phyloP scores from a whole-genome alignment of 2,888 invertebrate genomes.

The Hanleya hanleyi region DNA sequence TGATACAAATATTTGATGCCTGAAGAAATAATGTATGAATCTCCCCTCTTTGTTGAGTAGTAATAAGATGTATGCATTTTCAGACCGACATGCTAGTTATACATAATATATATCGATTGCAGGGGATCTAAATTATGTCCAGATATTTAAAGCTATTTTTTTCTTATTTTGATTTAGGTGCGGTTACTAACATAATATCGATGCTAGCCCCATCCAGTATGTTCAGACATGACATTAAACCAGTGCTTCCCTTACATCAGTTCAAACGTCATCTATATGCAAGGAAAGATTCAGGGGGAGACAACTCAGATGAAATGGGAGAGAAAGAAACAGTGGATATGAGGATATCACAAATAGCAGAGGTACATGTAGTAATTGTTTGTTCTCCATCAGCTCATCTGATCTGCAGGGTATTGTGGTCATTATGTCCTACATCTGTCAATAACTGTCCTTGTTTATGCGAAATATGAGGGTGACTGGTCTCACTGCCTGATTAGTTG shows the following conservation, averaged over 20 bases:
- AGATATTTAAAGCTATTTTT: background rate
- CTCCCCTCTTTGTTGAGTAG: no score
- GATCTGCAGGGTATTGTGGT: no score
- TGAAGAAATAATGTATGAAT: no score
- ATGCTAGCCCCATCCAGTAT: constrained; percentile 45
- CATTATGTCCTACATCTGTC: no score
- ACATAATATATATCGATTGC: background rate
- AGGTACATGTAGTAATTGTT: background rate
- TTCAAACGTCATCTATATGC: constrained; percentile 48
- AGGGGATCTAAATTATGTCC: background rate
- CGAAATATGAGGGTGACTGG: no score
- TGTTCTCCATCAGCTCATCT: no score
- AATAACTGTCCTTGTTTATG: no score
- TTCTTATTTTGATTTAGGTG: constrained; percentile 34
- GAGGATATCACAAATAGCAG: background rate
- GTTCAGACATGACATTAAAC: constrained; percentile 33
- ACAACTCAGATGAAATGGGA: background rate
- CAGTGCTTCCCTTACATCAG: constrained; percentile 41
- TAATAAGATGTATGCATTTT: no score
- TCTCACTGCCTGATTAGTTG: no score
- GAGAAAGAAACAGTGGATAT: background rate
- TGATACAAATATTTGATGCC: no score
- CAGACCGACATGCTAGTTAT: no score
- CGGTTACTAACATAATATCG: constrained; percentile 50
- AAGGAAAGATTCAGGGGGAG: constrained; percentile 21